Evolutionary conservation across 1,140 invertebrate genomes (phyloP).

Genomic region (Anastatus disparis): DNA sequence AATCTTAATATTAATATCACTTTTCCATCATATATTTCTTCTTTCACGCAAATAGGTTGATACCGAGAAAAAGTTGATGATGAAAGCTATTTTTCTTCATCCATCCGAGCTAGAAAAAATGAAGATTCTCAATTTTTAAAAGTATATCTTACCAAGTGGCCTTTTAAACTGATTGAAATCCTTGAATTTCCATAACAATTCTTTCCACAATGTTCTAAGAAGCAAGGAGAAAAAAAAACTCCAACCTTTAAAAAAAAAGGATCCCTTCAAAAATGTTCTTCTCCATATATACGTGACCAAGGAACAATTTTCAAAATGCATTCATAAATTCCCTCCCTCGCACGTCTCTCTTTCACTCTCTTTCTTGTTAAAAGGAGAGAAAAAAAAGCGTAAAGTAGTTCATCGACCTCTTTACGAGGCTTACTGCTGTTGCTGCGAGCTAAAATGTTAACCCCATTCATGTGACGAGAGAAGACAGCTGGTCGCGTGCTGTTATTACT

Average conservation of each 20-base stretch:
- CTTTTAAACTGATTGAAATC: constrained; percentile 31
- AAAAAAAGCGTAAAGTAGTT: too few relatives aligned
- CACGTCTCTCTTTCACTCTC: too few relatives aligned
- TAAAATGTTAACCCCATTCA: constrained; percentile 41
- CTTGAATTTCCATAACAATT: constrained; percentile 8
- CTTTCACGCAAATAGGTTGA: too few relatives aligned
- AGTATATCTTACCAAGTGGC: neutral
- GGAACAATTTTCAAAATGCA: constrained; percentile 35
- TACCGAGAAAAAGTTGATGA: too few relatives aligned
- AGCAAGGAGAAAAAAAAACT: too few relatives aligned
- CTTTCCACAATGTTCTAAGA: neutral
- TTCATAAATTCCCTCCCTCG: constrained; percentile 14
- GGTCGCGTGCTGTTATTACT: constrained; percentile 51
- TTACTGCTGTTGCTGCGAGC: too few relatives aligned
- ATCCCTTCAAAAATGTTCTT: neutral
- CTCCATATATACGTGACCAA: neutral
- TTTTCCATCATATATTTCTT: too few relatives aligned
- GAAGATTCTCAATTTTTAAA: neutral
- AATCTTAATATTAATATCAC: too few relatives aligned
- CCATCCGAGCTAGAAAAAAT: neutral
- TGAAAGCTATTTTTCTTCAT: too few relatives aligned
- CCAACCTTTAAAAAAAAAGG: too few relatives aligned
- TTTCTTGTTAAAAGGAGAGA: too few relatives aligned
- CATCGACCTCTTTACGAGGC: constrained; percentile 44
- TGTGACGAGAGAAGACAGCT: constrained; percentile 52